Evolutionary conservation across 2,113 vertebrate species (phyloP).

Genomic region (Arothron firmamentum): DNA sequence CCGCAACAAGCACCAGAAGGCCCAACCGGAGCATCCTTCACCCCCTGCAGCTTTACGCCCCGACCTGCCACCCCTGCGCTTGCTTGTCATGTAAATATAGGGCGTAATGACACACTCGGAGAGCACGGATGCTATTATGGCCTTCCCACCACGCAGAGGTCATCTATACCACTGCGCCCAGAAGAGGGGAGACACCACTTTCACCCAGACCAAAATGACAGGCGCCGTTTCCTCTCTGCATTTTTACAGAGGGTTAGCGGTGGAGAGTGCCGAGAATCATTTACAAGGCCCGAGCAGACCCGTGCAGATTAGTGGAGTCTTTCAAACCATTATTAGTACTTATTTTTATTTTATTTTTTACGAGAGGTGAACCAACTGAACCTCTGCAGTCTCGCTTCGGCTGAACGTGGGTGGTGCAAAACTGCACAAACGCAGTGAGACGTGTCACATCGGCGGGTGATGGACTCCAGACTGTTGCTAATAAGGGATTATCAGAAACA

Average conservation of each 20-base stretch:
- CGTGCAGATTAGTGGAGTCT: constrained; percentile 45
- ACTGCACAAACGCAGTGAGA: not conserved
- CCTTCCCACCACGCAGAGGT: constrained; percentile 69
- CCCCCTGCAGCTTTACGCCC: constrained; percentile 43
- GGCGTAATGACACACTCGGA: constrained; percentile 71
- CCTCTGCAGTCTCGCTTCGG: constrained; percentile 9
- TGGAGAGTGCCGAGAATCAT: constrained; percentile 43
- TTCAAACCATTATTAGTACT: not conserved
- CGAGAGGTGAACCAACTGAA: not conserved
- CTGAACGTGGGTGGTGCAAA: constrained; percentile 8
- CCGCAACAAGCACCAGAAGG: too few species aligned
- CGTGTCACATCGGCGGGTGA: not conserved
- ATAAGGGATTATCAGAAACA: constrained; percentile 21
- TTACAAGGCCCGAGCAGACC: constrained; percentile 32
- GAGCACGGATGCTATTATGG: constrained; percentile 70
- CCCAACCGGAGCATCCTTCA: constrained; percentile 35
- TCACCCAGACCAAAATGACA: constrained; percentile 77
- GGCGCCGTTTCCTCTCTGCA: constrained; percentile 69
- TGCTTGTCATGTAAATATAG: constrained; percentile 75
- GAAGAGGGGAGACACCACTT: constrained; percentile 63
- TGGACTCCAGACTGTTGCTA: not conserved
- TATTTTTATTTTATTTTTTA: not conserved
- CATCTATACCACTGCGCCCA: constrained; percentile 68
- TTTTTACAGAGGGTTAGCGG: constrained; percentile 59
- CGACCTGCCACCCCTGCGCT: constrained; percentile 59